Evolutionary conservation across 2,113 vertebrate species (phyloP).

Genomic region (Cinclus cinclus): DNA sequence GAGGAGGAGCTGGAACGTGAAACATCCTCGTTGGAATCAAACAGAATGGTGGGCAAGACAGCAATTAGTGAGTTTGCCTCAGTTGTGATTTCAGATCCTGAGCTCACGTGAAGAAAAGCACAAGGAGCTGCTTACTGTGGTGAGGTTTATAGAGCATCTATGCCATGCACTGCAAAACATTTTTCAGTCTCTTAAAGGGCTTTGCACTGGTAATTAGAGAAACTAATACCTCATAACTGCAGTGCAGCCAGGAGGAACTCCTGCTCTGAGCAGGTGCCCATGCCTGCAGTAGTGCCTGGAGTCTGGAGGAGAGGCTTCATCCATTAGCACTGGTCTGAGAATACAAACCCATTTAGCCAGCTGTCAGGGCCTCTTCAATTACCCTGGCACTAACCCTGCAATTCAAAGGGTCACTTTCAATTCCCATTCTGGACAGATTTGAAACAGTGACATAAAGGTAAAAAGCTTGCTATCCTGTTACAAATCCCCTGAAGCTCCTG

Average conservation of each 20-base stretch:
- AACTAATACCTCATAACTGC: neutral
- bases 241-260: neutral
- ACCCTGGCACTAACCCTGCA: too few relatives aligned
- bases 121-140: neutral
- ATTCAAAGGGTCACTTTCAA: neutral
- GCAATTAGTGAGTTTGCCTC: neutral
- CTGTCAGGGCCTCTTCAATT: neutral
- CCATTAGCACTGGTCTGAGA: neutral
- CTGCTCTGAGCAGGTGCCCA: neutral
- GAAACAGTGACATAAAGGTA: neutral
- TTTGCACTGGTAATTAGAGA: neutral
- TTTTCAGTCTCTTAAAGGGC: neutral
- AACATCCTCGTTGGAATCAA: neutral
- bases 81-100: neutral
- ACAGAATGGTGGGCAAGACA: neutral
- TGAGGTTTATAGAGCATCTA: rapidly evolving
- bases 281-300: neutral
- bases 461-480: neutral
- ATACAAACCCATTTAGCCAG: neutral
- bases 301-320: neutral
- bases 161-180: neutral
- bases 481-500: neutral
- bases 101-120: neutral
- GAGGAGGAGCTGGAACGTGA: neutral
- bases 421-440: neutral